phyloP scores from a whole-genome alignment of 2,797 vertebrate species.

The Monodelphis domestica region DNA sequence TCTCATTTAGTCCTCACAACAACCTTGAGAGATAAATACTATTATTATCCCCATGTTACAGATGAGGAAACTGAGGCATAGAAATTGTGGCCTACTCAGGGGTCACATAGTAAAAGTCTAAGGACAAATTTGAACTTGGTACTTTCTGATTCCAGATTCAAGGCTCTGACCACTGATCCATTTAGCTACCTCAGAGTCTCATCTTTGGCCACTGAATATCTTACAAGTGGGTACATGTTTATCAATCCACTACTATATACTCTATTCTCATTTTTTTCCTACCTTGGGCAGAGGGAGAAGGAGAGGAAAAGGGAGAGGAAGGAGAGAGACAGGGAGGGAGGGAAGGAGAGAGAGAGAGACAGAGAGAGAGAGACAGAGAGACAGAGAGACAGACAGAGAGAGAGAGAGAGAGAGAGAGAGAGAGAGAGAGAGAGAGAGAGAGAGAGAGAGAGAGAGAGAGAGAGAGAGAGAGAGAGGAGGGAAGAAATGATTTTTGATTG shows the following conservation, averaged over 20 bases:
- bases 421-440: no score
- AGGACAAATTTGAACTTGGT: neutral
- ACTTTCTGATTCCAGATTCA: neutral
- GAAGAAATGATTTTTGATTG: neutral
- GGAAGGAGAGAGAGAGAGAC: no score
- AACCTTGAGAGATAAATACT: neutral
- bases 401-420: no score
- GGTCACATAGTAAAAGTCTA: neutral
- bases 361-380: no score
- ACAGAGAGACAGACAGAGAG: no score
- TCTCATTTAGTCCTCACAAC: neutral
- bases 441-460: neutral
- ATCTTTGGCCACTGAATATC: neutral
- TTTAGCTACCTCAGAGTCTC: neutral
- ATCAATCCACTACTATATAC: neutral
- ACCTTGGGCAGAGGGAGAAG: neutral
- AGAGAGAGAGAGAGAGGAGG: neutral
- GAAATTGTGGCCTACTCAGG: neutral
- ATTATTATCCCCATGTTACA: neutral
- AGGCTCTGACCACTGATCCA: neutral
- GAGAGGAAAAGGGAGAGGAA: neutral
- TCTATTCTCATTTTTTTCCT: neutral
- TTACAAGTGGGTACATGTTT: neutral
- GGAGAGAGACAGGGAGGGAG: no score
- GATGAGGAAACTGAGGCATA: neutral